Percentiles rank a stretch among this genome's conserved stretches.
phyloP scores from a whole-genome alignment of 1,140 invertebrate species.

The Scaptomyza montana region DNA sequence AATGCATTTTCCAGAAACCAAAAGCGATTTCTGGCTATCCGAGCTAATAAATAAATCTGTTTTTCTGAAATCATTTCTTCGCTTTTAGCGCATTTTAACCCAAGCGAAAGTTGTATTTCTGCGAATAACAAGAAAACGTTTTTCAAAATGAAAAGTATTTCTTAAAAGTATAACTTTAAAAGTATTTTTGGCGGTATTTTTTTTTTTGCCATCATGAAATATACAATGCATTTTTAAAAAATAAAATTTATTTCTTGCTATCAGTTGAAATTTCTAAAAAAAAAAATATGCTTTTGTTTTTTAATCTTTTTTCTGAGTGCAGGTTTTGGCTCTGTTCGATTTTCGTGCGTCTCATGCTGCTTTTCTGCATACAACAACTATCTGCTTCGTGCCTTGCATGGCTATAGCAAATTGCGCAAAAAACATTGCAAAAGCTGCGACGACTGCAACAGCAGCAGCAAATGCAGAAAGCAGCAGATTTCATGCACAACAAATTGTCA shows the following conservation, averaged over 20 bases:
- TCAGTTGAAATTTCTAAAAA: background rate
- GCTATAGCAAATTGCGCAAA: constrained; percentile 80
- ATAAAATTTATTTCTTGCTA: background rate
- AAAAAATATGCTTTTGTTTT: background rate
- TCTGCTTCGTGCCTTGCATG: constrained; percentile 72
- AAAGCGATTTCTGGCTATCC: too few species aligned
- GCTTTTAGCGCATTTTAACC: too few species aligned
- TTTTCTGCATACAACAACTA: constrained; percentile 48
- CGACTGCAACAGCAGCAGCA: constrained; percentile 20
- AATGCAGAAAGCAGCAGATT: constrained; percentile 55
- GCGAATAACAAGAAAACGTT: too few species aligned
- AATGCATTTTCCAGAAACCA: too few species aligned
- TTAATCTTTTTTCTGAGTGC: background rate
- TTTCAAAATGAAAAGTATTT: too few species aligned
- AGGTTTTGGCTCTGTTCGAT: constrained; percentile 22
- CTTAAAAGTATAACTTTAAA: too few species aligned
- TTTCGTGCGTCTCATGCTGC: constrained; percentile 27
- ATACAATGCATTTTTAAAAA: background rate
- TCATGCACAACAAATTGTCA: constrained; percentile 81
- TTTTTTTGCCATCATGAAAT: too few species aligned
- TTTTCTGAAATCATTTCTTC: too few species aligned
- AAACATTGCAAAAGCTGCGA: constrained; percentile 62
- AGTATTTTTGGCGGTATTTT: too few species aligned
- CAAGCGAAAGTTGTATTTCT: too few species aligned
- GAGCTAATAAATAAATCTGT: too few species aligned